These are phyloP conservation scores for Maconellicoccus hirsutus DNA, from an alignment of 1,140 invertebrate species.

Conservation along the genomic window DNA sequence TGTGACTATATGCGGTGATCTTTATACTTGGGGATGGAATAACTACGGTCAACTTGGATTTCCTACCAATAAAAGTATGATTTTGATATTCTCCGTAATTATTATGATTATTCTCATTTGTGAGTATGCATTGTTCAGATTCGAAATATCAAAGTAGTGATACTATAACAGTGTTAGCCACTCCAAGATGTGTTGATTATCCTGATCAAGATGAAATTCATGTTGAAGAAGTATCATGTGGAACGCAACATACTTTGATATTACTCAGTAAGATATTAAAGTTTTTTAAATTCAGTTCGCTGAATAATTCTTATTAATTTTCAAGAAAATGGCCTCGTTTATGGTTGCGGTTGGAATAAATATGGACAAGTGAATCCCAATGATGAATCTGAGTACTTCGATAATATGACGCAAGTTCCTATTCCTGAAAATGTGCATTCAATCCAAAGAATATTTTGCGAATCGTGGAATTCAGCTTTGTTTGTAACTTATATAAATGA, in stretches of 20 bases:
- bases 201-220: neutral
- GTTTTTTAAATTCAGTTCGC: no score
- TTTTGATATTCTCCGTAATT: no score
- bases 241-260: neutral
- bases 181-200: neutral
- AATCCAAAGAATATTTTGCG: neutral
- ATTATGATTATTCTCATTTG: no score
- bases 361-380: neutral
- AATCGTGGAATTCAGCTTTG: conserved; percentile 3
- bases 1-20: conserved; percentile 48
- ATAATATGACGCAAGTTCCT: neutral
- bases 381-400: neutral
- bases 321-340: neutral
- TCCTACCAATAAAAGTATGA: conserved; percentile 34
- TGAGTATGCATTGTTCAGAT: no score
- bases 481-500: neutral
- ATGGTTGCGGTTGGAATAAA: conserved; percentile 9
- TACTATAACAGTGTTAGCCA: neutral
- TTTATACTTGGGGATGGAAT: conserved; percentile 82
- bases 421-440: neutral
- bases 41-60: conserved; percentile 63
- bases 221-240: neutral
- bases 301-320: neutral
- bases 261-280: neutral
- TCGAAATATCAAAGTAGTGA: neutral